These are phyloP conservation scores for Stichopus horrens DNA, from an alignment of 53 echinoderm and acorn worm species.

Conservation along the genomic window DNA sequence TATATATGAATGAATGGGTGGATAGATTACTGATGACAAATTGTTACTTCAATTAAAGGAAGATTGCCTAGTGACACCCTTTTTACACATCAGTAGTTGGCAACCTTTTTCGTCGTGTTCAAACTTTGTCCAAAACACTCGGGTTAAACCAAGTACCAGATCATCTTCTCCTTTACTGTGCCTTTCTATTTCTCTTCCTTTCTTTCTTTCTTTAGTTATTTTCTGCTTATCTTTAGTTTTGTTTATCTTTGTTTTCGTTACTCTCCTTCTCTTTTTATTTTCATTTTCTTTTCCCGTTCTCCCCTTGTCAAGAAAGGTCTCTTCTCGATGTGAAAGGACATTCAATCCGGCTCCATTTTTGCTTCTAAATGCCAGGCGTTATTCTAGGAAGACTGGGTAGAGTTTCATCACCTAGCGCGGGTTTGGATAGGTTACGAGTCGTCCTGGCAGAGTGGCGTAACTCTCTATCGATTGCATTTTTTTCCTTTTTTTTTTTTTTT, in stretches of 20 bases:
- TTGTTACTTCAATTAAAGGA: conserved; percentile 3
- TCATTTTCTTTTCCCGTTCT: not conserved
- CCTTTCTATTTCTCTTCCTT: conserved; percentile 6
- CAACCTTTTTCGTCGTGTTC: not conserved
- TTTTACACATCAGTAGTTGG: conserved; percentile 4
- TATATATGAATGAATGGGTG: not conserved
- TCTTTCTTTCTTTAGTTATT: not conserved
- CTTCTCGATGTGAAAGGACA: not conserved
- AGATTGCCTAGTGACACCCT: not conserved
- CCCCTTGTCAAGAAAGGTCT: not conserved
- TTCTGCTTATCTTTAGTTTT: not conserved
- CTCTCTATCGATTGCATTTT: conserved; percentile 17
- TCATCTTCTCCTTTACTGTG: not conserved
- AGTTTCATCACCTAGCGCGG: conserved; percentile 14
- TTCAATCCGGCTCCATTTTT: conserved; percentile 24
- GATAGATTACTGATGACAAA: not conserved
- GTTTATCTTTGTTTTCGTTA: not conserved
- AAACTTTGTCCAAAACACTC: not conserved
- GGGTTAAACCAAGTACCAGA: not conserved
- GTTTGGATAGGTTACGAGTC: conserved; percentile 20
- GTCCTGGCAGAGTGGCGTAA: conserved; percentile 34
- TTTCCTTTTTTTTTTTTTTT: too few species aligned
- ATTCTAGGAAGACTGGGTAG: conserved; percentile 16
- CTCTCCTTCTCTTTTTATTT: not conserved
- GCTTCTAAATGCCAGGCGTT: conserved; percentile 21